A percentile compares a stretch with the other conserved stretches of the same genome.
phyloP scores from a whole-genome alignment of 2,113 vertebrate species.

The Gasterosteus nipponicus region DNA sequence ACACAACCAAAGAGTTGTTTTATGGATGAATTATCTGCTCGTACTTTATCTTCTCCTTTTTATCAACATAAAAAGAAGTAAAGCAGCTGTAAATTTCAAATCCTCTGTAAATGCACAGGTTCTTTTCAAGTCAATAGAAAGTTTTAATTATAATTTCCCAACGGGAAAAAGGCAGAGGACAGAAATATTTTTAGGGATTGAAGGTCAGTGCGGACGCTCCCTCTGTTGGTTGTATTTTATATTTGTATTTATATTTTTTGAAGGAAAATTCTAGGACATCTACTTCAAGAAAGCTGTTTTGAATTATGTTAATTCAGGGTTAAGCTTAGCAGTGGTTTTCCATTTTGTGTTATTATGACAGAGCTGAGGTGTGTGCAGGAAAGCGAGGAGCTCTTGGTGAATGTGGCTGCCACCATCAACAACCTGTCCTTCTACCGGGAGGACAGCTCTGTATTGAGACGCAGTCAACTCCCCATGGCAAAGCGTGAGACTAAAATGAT shows the following conservation, averaged over 20 bases:
- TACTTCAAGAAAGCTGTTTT: neutral
- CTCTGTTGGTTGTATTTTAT: constrained; percentile 21
- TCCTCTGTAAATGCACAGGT: neutral
- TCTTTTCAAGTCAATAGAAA: neutral
- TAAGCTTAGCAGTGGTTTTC: neutral
- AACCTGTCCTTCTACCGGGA: constrained; percentile 93
- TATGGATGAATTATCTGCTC: neutral
- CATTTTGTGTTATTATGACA: constrained; percentile 52
- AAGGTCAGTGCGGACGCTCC: constrained; percentile 10
- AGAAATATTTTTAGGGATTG: neutral
- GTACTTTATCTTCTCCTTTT: neutral
- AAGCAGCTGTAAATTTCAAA: neutral
- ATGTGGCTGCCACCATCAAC: constrained; percentile 87
- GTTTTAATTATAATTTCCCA: neutral
- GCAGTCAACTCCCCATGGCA: constrained; percentile 81
- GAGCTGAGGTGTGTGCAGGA: constrained; percentile 85
- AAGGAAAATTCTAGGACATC: neutral
- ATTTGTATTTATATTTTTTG: neutral
- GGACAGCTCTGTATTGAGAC: constrained; percentile 80
- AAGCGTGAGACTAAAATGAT: constrained; percentile 82
- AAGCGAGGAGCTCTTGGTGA: constrained; percentile 91
- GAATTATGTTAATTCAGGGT: neutral
- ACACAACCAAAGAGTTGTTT: neutral
- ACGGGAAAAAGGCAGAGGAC: neutral
- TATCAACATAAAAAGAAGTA: neutral